These are phyloP conservation scores for Melipona beecheii DNA, from an alignment of 2,888 invertebrate genomes.

Conservation along the genomic window DNA sequence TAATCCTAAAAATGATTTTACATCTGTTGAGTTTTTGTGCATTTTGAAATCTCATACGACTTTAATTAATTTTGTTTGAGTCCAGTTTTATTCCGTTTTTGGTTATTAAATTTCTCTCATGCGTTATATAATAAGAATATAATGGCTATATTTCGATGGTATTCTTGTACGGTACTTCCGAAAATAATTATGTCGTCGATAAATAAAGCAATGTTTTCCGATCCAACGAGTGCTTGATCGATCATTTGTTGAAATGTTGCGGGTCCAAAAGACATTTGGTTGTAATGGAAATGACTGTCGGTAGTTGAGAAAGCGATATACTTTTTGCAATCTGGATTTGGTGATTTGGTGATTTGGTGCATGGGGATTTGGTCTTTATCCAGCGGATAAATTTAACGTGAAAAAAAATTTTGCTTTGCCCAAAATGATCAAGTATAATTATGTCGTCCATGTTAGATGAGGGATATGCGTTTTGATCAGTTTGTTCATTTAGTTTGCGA, in stretches of 20 bases:
- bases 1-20: no score
- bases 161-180: not conserved
- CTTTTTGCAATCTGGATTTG: not conserved
- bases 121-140: not conserved
- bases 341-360: not conserved
- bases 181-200: not conserved
- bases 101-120: not conserved
- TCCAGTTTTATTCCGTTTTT: slow-evolving; percentile 16
- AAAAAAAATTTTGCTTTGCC: not conserved
- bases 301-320: not conserved
- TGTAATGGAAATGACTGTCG: not conserved
- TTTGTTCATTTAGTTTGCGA: no score
- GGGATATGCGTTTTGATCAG: no score
- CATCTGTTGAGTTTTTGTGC: no score
- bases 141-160: not conserved
- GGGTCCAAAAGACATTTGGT: not conserved
- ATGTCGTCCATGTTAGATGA: no score
- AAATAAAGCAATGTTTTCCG: not conserved
- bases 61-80: not conserved
- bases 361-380: not conserved
- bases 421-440: no score
- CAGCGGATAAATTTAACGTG: no score
- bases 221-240: not conserved
- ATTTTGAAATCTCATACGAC: no score
- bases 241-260: slow-evolving; percentile 6